phyloP scores from a whole-genome alignment of 2,888 invertebrate species.

The Melipona beecheii region DNA sequence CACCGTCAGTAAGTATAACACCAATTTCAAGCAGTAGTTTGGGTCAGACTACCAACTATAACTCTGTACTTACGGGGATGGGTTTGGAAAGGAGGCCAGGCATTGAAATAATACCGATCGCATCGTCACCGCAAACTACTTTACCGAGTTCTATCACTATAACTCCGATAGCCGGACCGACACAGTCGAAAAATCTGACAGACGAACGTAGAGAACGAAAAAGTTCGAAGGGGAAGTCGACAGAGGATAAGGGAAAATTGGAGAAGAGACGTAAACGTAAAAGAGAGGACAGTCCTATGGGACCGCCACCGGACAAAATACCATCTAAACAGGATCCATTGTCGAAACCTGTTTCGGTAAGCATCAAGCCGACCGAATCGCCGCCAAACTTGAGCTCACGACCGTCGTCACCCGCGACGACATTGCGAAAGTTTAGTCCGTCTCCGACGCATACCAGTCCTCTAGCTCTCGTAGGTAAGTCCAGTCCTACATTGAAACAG shows the following conservation, averaged over 20 bases:
- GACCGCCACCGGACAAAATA: slow-evolving; percentile 90
- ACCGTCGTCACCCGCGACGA: slow-evolving; percentile 88
- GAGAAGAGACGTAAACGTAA: slow-evolving; percentile 92
- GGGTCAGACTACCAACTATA: slow-evolving; percentile 85
- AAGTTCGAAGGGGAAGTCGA: slow-evolving; percentile 81
- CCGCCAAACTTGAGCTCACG: slow-evolving; percentile 85
- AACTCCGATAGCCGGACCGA: slow-evolving; percentile 89
- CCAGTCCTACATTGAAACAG: slow-evolving; percentile 85
- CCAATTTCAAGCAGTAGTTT: slow-evolving; percentile 84
- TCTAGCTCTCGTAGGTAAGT: slow-evolving; percentile 87
- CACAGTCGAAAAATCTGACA: slow-evolving; percentile 83
- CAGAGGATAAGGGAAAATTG: slow-evolving; percentile 84
- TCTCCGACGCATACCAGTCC: slow-evolving; percentile 89
- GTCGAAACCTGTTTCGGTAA: slow-evolving; percentile 90
- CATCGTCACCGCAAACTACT: slow-evolving; percentile 87
- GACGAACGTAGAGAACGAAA: slow-evolving; percentile 84
- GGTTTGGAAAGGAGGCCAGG: slow-evolving; percentile 90
- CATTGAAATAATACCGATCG: slow-evolving; percentile 94
- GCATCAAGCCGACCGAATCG: slow-evolving; percentile 89
- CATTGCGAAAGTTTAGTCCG: slow-evolving; percentile 89
- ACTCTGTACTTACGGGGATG: slow-evolving; percentile 86
- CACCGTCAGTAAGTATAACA: slow-evolving; percentile 88
- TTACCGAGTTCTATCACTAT: slow-evolving; percentile 94
- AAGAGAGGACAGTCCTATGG: slow-evolving; percentile 91
- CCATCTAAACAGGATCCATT: slow-evolving; percentile 89